Percentiles rank a stretch among this genome's conserved stretches.
phyloP scores from a whole-genome alignment of 1,140 invertebrate genomes.

The Thereuonema tuberculata region DNA sequence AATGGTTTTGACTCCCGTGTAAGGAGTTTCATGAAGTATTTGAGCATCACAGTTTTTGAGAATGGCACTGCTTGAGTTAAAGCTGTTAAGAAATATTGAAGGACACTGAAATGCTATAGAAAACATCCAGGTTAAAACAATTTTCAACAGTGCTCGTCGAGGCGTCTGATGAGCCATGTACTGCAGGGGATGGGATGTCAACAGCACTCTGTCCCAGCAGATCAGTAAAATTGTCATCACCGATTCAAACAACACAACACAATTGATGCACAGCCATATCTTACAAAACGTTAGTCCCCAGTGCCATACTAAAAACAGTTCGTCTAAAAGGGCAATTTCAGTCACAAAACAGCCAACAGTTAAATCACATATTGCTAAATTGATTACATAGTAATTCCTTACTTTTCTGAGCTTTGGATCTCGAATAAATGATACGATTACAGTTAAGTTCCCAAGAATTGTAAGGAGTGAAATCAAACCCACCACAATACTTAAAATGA shows the following conservation, averaged over 20 bases:
- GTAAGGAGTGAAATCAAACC: neutral
- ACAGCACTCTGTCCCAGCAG: neutral
- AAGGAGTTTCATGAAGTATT: neutral
- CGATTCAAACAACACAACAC: neutral
- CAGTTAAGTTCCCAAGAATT: neutral
- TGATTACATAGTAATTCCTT: slow-evolving; percentile 1
- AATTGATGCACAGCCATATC: neutral
- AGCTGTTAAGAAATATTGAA: neutral
- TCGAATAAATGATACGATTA: neutral
- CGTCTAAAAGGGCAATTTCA: neutral
- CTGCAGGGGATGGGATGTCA: neutral
- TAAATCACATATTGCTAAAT: slow-evolving; percentile 2
- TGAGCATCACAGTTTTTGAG: neutral
- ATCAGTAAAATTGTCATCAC: neutral
- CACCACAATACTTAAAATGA: neutral
- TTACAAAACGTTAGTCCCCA: slow-evolving; percentile 1
- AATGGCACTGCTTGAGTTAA: neutral
- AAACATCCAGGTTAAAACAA: neutral
- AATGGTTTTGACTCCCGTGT: neutral
- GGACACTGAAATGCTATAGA: neutral
- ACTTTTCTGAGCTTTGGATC: neutral
- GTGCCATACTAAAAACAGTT: neutral
- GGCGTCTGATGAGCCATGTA: neutral
- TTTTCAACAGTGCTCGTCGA: neutral
- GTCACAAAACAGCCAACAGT: neutral